These are phyloP conservation scores for Argyra leucocephala DNA, from an alignment of 2,888 invertebrate genomes.

Conservation along the genomic window DNA sequence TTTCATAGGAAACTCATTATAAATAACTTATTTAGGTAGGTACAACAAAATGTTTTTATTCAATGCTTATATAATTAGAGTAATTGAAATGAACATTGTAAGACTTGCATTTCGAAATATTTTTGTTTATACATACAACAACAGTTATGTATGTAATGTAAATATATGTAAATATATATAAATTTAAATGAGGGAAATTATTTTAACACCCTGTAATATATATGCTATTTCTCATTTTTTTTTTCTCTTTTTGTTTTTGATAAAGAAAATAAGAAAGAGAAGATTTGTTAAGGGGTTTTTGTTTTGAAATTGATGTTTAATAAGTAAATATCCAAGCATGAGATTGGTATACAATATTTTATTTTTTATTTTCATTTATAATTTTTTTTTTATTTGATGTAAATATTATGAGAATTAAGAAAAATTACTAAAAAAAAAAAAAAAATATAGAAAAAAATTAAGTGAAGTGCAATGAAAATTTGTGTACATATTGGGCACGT, in stretches of 20 bases:
- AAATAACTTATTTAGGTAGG: too few species aligned
- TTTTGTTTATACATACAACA: too few species aligned
- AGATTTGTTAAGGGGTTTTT: neutral
- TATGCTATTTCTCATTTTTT: too few species aligned
- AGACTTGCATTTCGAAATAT: too few species aligned
- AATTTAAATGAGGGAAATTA: neutral
- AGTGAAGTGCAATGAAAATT: neutral
- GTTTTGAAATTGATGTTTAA: slow-evolving; percentile 6
- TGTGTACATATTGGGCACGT: neutral
- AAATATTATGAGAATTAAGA: neutral
- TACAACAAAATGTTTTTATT: too few species aligned
- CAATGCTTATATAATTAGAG: too few species aligned
- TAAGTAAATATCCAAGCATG: neutral
- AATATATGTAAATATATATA: too few species aligned
- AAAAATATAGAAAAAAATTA: neutral
- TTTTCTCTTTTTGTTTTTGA: too few species aligned
- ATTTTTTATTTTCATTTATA: neutral
- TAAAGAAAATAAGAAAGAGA: neutral
- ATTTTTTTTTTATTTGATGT: neutral
- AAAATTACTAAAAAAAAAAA: neutral
- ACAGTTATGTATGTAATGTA: too few species aligned
- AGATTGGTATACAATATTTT: neutral
- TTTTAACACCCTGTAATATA: neutral
- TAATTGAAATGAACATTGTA: too few species aligned
- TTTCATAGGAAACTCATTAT: too few species aligned